phyloP scores from a whole-genome alignment of 2,888 invertebrate species.

The Pachliopta kotzebuea region DNA sequence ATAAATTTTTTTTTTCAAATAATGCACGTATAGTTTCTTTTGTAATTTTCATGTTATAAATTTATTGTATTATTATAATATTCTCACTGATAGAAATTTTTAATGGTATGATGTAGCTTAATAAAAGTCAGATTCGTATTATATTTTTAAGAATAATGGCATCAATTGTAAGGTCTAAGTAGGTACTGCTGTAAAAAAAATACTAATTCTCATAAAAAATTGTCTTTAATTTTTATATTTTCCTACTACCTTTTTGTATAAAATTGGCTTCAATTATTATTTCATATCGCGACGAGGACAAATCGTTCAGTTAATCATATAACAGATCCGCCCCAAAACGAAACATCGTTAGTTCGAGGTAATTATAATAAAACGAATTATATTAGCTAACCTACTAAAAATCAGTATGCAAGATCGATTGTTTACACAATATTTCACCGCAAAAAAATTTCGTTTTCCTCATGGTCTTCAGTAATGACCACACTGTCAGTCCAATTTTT shows the following conservation, averaged over 20 bases:
- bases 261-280: too few species aligned
- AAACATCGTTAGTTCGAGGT: too few species aligned
- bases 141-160: slow-evolving; percentile 71
- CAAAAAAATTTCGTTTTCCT: too few species aligned
- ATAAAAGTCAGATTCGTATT: slow-evolving; percentile 75
- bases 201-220: slow-evolving; percentile 66
- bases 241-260: not conserved
- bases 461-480: too few species aligned
- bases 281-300: too few species aligned
- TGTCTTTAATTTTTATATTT: slow-evolving; percentile 47
- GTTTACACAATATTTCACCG: too few species aligned
- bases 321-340: too few species aligned
- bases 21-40: slow-evolving; percentile 55
- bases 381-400: too few species aligned
- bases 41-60: slow-evolving; percentile 59
- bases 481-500: too few species aligned
- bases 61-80: slow-evolving; percentile 54
- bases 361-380: too few species aligned
- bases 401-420: too few species aligned
- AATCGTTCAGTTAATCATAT: too few species aligned
- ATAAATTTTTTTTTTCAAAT: slow-evolving; percentile 55
- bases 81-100: slow-evolving; percentile 66
- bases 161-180: slow-evolving; percentile 64
- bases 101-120: slow-evolving; percentile 62
- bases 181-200: slow-evolving; percentile 71